phyloP scores from a whole-genome alignment of 2,888 invertebrate species.

The Lasioglossum figueresi region DNA sequence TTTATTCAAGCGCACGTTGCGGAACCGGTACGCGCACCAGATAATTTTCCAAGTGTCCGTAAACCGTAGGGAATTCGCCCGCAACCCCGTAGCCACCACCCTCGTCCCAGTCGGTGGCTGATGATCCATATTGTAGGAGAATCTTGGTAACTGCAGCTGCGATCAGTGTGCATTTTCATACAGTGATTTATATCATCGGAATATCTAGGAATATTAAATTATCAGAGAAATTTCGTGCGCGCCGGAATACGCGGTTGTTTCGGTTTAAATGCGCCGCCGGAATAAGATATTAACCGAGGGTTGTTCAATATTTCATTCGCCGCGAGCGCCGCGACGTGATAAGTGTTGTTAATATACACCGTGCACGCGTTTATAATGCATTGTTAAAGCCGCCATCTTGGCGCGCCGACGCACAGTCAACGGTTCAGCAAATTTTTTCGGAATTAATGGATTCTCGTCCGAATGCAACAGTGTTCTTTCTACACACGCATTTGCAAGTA shows the following conservation, averaged over 20 bases:
- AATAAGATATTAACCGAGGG: conserved; percentile 40
- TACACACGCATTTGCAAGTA: too few relatives aligned
- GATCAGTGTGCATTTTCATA: conserved; percentile 19
- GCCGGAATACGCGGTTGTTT: neutral
- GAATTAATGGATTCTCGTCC: too few relatives aligned
- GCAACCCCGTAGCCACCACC: neutral
- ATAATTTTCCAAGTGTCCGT: conserved; percentile 2
- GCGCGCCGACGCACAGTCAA: neutral
- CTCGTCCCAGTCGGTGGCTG: neutral
- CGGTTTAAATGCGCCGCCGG: neutral
- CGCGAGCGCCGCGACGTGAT: conserved; percentile 41
- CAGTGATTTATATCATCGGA: conserved; percentile 38
- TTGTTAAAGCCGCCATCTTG: conserved; percentile 40
- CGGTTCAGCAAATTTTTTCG: too few relatives aligned
- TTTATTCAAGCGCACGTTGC: neutral
- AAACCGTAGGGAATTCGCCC: neutral
- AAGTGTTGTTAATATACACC: conserved; percentile 54
- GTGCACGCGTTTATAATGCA: conserved; percentile 35
- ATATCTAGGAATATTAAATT: conserved; percentile 48
- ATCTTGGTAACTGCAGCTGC: conserved; percentile 25
- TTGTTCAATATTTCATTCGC: conserved; percentile 44
- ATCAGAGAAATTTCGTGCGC: conserved; percentile 32
- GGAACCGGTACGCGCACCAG: neutral
- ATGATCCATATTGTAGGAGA: conserved; percentile 23
- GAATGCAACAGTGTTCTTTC: too few relatives aligned